phyloP scores from a whole-genome alignment of 2,888 invertebrate species.

The Drosophila longiperda region DNA sequence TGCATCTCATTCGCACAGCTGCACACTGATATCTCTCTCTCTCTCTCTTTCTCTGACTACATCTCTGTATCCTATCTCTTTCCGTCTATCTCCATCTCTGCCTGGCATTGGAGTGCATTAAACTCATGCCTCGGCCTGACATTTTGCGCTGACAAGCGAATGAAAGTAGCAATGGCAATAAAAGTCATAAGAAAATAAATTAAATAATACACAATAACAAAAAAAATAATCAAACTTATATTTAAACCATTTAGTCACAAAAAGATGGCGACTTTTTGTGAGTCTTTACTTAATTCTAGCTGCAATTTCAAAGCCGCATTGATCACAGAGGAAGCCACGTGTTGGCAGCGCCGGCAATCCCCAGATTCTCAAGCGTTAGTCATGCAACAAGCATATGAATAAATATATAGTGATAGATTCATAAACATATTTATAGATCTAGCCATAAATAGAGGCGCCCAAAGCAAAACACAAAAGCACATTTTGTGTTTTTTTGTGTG shows the following conservation, averaged over 20 bases:
- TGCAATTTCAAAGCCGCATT: slow-evolving; percentile 24
- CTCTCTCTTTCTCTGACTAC: background rate
- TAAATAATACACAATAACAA: slow-evolving; percentile 5
- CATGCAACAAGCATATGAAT: slow-evolving; percentile 15
- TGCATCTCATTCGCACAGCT: slow-evolving; percentile 25
- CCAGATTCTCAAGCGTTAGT: slow-evolving; percentile 45
- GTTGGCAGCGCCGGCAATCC: slow-evolving; percentile 49
- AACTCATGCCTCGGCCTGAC: slow-evolving; percentile 49
- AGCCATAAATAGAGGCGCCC: background rate
- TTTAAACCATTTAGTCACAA: slow-evolving; percentile 44
- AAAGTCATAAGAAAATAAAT: slow-evolving; percentile 12
- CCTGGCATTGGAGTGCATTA: slow-evolving; percentile 40
- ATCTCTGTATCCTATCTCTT: background rate
- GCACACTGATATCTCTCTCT: background rate
- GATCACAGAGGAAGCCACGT: slow-evolving; percentile 36
- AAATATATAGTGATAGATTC: slow-evolving; percentile 12
- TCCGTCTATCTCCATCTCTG: background rate
- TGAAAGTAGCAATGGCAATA: slow-evolving; percentile 17
- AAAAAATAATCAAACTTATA: slow-evolving; percentile 30
- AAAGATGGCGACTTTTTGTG: slow-evolving; percentile 23
- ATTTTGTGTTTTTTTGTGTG: background rate
- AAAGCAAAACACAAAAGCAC: background rate
- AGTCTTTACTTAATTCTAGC: slow-evolving; percentile 31
- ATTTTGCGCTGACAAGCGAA: slow-evolving; percentile 53
- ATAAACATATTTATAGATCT: slow-evolving; percentile 35